Percentiles rank a stretch among this genome's conserved stretches.
Evolutionary conservation across 2,113 vertebrate genomes (phyloP).

Genomic region (Poicephalus meyeri): DNA sequence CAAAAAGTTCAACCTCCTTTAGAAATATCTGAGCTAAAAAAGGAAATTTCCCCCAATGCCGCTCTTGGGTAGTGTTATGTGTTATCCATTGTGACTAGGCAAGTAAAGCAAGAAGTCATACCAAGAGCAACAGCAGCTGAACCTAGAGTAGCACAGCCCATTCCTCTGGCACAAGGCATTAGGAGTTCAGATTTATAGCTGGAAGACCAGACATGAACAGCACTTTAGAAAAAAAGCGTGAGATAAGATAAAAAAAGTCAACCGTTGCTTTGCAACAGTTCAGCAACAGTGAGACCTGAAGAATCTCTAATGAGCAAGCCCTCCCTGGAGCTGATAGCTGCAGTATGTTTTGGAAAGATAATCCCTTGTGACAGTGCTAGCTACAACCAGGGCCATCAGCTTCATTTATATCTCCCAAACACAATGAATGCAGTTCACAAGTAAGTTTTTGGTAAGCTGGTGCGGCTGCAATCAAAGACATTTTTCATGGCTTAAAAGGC

Average conservation of each 20-base stretch:
- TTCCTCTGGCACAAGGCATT: too few relatives aligned
- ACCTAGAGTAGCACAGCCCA: fast-evolving
- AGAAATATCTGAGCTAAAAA: not conserved
- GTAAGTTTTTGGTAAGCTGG: not conserved
- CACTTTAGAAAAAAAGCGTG: not conserved
- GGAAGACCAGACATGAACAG: fast-evolving
- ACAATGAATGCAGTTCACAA: not conserved
- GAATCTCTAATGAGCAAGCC: not conserved
- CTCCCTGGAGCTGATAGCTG: not conserved
- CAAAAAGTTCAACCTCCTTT: not conserved
- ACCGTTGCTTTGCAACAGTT: not conserved
- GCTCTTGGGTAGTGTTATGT: fast-evolving
- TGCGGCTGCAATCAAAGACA: not conserved
- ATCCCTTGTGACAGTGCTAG: not conserved
- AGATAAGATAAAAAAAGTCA: not conserved
- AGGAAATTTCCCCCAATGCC: not conserved
- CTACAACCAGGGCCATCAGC: not conserved
- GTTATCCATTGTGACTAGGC: not conserved
- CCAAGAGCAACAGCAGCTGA: fast-evolving
- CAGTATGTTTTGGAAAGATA: not conserved
- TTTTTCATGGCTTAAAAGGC: not conserved
- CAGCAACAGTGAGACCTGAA: not conserved
- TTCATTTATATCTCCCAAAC: not conserved
- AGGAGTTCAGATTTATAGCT: not conserved
- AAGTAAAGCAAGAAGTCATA: not conserved